Evolutionary conservation across 92 coral and sea anemone genomes (phyloP).

Genomic region (Epizoanthus scotinus): DNA sequence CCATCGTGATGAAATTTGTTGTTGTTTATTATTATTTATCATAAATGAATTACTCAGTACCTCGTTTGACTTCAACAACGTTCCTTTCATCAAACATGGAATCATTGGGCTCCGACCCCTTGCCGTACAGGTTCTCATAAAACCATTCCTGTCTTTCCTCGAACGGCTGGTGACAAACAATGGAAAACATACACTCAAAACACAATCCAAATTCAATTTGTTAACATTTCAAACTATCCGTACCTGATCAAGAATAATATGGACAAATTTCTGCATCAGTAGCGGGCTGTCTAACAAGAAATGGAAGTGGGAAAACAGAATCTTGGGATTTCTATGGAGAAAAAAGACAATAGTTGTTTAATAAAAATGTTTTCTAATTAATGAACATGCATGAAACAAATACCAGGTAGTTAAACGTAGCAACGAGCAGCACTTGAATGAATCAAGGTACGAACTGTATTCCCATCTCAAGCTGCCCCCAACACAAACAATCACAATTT

Average conservation of each 20-base stretch:
- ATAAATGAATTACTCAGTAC: neutral
- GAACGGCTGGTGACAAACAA: constrained; percentile 45
- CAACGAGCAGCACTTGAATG: too few species aligned
- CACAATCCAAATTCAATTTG: neutral
- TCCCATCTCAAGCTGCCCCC: too few species aligned
- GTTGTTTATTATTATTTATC: too few species aligned
- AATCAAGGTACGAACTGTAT: too few species aligned
- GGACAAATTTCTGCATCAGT: constrained; percentile 58
- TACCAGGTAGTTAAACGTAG: too few species aligned
- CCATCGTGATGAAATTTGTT: too few species aligned
- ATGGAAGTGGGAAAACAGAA: constrained; percentile 62
- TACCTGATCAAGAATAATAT: constrained; percentile 57
- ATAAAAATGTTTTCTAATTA: too few species aligned
- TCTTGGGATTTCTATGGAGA: constrained; percentile 46
- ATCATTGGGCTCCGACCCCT: constrained; percentile 37
- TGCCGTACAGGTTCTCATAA: constrained; percentile 54
- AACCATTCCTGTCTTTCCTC: constrained; percentile 60
- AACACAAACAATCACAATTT: too few species aligned
- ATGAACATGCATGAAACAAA: too few species aligned
- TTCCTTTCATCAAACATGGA: constrained; percentile 49
- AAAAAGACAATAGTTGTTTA: neutral
- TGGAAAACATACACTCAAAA: neutral
- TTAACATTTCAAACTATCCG: neutral
- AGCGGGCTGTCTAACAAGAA: constrained; percentile 59
- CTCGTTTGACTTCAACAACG: constrained; percentile 64